A percentile compares a stretch with the other conserved stretches of the same genome.
These are phyloP conservation scores for Scalopus aquaticus DNA, from an alignment of 2,113 vertebrate species.

Conservation along the genomic window DNA sequence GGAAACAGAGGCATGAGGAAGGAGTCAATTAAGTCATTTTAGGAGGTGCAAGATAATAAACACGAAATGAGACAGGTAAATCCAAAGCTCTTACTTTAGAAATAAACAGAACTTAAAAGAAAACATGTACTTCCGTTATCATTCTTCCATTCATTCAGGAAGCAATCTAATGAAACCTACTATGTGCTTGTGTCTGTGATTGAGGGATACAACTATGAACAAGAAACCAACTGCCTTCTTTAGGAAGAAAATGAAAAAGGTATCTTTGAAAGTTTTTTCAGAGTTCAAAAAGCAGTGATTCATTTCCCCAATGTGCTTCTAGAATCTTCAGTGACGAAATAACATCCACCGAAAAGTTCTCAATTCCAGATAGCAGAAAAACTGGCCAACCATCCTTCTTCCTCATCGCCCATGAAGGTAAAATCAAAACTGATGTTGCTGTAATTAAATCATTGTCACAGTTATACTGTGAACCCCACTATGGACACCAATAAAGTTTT, in stretches of 20 bases:
- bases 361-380: not conserved
- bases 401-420: not conserved
- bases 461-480: not conserved
- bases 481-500: not conserved
- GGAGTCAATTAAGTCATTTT: not conserved
- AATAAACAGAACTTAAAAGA: constrained; percentile 37
- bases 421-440: not conserved
- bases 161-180: not conserved
- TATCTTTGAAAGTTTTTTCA: constrained; percentile 28
- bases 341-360: not conserved
- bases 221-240: not conserved
- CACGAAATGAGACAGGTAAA: not conserved
- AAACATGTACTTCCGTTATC: not conserved
- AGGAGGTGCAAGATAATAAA: not conserved
- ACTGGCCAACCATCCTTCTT: not conserved
- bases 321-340: not conserved
- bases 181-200: not conserved
- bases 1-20: constrained; percentile 24
- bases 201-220: not conserved
- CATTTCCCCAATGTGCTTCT: not conserved
- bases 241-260: not conserved
- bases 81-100: not conserved
- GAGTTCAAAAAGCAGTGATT: constrained; percentile 2
- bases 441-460: not conserved
- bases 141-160: not conserved